Conservation (phyloP, 2,797 vertebrate genomes). For the Toxotes lorentzi region DNA sequence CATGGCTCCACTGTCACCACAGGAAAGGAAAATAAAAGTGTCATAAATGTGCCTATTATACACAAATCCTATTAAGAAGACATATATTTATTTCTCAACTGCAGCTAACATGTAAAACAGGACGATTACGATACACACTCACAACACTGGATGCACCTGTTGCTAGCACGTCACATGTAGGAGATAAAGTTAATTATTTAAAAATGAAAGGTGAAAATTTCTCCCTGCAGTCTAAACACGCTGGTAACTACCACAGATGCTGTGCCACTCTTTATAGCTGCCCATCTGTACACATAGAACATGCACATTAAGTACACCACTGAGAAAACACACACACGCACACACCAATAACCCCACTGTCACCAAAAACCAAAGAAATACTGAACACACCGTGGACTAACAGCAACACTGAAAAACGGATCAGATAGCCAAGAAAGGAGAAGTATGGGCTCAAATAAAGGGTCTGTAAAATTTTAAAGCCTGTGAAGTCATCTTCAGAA, state of each 20-base stretch:
- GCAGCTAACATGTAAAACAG: slow-evolving; percentile 37
- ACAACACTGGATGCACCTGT: slow-evolving; percentile 51
- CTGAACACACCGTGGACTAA: slow-evolving; percentile 51
- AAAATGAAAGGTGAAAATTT: slow-evolving; percentile 5
- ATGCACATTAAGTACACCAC: slow-evolving; percentile 64
- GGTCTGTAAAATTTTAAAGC: slow-evolving; percentile 12
- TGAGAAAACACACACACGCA: slow-evolving; percentile 41
- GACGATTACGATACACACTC: slow-evolving; percentile 44
- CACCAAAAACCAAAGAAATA: slow-evolving; percentile 52
- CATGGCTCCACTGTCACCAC: slow-evolving; percentile 40
- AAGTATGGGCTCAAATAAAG: slow-evolving; percentile 42
- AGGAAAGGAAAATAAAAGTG: slow-evolving; percentile 6
- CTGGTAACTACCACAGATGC: slow-evolving; percentile 29
- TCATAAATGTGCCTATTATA: slow-evolving; percentile 9
- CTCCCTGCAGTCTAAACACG: slow-evolving; percentile 21
- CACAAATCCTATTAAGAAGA: slow-evolving; percentile 22
- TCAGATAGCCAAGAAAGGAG: slow-evolving; percentile 41
- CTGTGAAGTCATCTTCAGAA: slow-evolving; percentile 33
- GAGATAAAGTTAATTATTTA: slow-evolving; percentile 24
- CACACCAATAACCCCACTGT: slow-evolving; percentile 30
- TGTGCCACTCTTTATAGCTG: slow-evolving; percentile 27
- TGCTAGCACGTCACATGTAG: slow-evolving; percentile 38
- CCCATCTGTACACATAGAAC: slow-evolving; percentile 49
- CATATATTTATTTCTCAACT: slow-evolving; percentile 6
- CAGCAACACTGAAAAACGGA: slow-evolving; percentile 51